Percentiles rank a stretch among this genome's conserved stretches.
Evolutionary conservation across 1,140 invertebrate genomes (phyloP).

Genomic region (Bombus superbus): DNA sequence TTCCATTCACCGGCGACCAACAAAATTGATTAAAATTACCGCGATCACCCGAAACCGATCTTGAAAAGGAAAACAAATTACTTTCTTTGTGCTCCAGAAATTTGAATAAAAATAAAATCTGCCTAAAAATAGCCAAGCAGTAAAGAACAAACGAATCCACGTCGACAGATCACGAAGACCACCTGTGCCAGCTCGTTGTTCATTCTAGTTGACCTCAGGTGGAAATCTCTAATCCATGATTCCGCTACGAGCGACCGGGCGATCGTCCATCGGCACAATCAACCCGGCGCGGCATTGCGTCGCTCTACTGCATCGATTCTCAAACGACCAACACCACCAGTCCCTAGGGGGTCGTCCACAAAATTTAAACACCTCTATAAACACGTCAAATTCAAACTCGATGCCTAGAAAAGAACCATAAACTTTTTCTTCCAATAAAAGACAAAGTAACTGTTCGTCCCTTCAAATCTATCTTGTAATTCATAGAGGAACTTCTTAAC

Average conservation of each 20-base stretch:
- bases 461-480: background rate
- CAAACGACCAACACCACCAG: background rate
- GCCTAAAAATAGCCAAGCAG: slow-evolving; percentile 20
- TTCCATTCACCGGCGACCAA: background rate
- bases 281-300: slow-evolving; percentile 19
- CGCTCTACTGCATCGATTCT: slow-evolving; percentile 38
- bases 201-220: slow-evolving; percentile 69
- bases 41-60: background rate
- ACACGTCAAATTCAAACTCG: background rate
- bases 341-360: slow-evolving; percentile 9
- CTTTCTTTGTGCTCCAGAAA: background rate
- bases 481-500: too few relatives aligned
- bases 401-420: background rate
- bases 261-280: slow-evolving; percentile 54
- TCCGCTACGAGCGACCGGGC: slow-evolving; percentile 71
- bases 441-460: background rate
- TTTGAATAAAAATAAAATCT: slow-evolving; percentile 31
- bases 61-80: background rate
- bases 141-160: background rate
- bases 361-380: background rate
- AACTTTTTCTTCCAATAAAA: background rate
- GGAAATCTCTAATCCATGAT: slow-evolving; percentile 81
- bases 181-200: slow-evolving; percentile 25
- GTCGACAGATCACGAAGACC: slow-evolving; percentile 14
- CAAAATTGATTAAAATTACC: background rate